These are phyloP conservation scores for Rhamnusium bicolor DNA, from an alignment of 2,888 invertebrate species.

Conservation along the genomic window DNA sequence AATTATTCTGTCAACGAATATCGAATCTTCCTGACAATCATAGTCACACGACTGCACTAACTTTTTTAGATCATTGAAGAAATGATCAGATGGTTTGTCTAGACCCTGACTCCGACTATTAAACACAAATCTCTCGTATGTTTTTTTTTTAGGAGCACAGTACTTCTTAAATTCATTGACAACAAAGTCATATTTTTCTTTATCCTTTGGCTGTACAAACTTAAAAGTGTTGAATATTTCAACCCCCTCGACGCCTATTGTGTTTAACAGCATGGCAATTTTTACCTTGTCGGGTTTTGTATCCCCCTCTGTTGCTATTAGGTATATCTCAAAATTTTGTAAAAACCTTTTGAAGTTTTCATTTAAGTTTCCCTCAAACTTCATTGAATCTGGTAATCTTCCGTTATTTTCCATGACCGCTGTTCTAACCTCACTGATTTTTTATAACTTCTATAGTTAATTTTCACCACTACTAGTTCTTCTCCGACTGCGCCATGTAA, in stretches of 20 bases:
- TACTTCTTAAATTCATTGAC: not conserved
- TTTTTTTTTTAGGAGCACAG: not conserved
- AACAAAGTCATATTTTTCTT: not conserved
- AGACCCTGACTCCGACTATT: not conserved
- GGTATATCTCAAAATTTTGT: not conserved
- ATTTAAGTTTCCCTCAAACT: too few species aligned
- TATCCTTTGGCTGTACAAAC: not conserved
- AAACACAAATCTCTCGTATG: slow-evolving; percentile 16
- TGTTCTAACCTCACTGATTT: too few species aligned
- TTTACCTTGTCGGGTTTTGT: too few species aligned
- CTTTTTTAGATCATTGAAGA: slow-evolving; percentile 1
- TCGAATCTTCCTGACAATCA: not conserved
- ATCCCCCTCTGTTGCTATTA: slow-evolving; percentile 27
- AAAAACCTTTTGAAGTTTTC: not conserved
- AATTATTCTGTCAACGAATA: not conserved
- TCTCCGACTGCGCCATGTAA: too few species aligned
- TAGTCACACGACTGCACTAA: not conserved
- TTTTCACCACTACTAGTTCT: too few species aligned
- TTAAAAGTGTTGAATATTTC: slow-evolving; percentile 17
- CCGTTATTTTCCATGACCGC: too few species aligned
- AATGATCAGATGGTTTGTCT: slow-evolving; percentile 6
- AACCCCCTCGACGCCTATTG: slow-evolving; percentile 10
- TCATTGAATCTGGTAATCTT: too few species aligned
- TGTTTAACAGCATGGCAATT: not conserved
- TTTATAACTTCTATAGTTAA: too few species aligned